Conservation (phyloP, 2,888 invertebrate genomes). For the Drosophila aldrichi region DNA sequence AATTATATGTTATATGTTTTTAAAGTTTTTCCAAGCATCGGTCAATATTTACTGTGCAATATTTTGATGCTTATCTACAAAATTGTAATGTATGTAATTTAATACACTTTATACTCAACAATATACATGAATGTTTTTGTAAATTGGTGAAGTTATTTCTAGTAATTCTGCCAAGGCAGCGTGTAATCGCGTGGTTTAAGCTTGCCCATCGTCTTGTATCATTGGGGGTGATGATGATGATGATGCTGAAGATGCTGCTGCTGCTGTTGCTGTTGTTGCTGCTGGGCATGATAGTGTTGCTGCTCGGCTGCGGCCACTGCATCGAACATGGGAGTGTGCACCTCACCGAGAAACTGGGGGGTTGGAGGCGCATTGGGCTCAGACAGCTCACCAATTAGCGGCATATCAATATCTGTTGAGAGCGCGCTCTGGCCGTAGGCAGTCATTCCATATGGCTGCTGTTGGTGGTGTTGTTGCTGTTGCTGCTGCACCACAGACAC, state of each 20-base stretch:
- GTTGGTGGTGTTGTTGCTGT: conserved; percentile 67
- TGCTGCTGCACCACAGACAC: conserved; percentile 69
- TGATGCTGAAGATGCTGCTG: conserved; percentile 75
- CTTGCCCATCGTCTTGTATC: conserved; percentile 69
- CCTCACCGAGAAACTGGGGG: conserved; percentile 82
- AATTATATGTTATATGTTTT: conserved; percentile 16
- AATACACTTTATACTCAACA: conserved; percentile 40
- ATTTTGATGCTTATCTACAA: conserved; percentile 53
- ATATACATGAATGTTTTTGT: conserved; percentile 34
- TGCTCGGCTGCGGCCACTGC: conserved; percentile 83
- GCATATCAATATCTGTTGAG: conserved; percentile 82
- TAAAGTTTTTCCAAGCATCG: conserved; percentile 24
- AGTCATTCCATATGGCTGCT: conserved; percentile 66
- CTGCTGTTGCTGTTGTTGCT: conserved; percentile 74
- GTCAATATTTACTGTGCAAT: conserved; percentile 52
- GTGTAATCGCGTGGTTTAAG: conserved; percentile 74
- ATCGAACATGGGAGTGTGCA: conserved; percentile 83
- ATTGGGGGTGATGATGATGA: conserved; percentile 74
- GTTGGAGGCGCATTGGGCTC: conserved; percentile 83
- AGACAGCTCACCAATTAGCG: conserved; percentile 79
- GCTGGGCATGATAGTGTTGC: conserved; percentile 82
- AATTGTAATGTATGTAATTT: conserved; percentile 39
- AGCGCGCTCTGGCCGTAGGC: conserved; percentile 57
- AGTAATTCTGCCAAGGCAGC: conserved; percentile 80
- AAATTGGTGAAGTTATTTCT: conserved; percentile 16